phyloP scores from a whole-genome alignment of 2,113 vertebrate genomes.

The Ondatra zibethicus region DNA sequence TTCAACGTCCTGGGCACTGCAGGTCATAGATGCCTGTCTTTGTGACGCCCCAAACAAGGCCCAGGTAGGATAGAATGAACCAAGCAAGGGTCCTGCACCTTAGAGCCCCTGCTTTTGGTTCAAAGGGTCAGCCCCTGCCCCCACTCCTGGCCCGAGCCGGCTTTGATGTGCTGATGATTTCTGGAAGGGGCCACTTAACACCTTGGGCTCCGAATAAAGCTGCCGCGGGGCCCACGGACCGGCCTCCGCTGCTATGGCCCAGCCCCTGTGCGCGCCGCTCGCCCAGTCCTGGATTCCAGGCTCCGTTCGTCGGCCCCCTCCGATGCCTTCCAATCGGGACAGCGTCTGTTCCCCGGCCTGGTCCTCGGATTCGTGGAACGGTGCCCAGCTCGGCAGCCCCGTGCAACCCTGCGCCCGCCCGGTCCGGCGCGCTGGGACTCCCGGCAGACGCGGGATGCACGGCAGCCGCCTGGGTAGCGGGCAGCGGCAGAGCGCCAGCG shows the following conservation, averaged over 20 bases:
- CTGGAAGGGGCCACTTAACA: slow-evolving; percentile 88
- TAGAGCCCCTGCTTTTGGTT: slow-evolving; percentile 40
- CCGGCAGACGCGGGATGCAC: slow-evolving; percentile 76
- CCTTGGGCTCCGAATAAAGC: slow-evolving; percentile 85
- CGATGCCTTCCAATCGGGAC: slow-evolving; percentile 60
- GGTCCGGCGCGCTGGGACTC: neutral
- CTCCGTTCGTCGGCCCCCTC: slow-evolving; percentile 67
- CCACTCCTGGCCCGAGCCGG: slow-evolving; percentile 65
- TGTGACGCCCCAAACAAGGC: neutral
- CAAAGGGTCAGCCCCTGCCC: slow-evolving; percentile 86
- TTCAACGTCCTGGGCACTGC: neutral
- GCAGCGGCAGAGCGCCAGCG: slow-evolving; percentile 92
- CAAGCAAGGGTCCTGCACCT: slow-evolving; percentile 51
- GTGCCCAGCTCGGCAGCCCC: neutral
- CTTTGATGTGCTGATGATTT: slow-evolving; percentile 86
- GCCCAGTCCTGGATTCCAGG: slow-evolving; percentile 74
- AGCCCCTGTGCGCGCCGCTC: slow-evolving; percentile 77
- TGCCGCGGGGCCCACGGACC: neutral
- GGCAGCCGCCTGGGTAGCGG: slow-evolving; percentile 73
- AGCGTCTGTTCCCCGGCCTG: slow-evolving; percentile 85
- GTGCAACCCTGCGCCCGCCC: neutral
- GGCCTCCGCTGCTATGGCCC: slow-evolving; percentile 66
- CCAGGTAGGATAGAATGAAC: neutral
- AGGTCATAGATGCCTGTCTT: neutral
- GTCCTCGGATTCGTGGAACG: slow-evolving; percentile 85